Evolutionary conservation across 2,888 invertebrate species (phyloP).

Genomic region (Trissolcus japonicus): DNA sequence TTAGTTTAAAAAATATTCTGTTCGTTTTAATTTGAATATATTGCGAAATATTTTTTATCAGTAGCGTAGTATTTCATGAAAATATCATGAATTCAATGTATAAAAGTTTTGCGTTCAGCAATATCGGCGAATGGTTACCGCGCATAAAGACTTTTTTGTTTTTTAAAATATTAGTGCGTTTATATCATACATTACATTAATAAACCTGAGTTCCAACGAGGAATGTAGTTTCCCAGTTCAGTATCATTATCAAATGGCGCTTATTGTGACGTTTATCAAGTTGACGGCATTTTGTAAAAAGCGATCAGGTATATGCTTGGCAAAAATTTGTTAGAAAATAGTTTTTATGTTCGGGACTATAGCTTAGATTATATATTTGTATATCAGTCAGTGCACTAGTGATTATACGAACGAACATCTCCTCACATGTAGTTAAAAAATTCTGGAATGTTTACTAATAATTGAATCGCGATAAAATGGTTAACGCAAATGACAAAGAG

Average conservation of each 20-base stretch:
- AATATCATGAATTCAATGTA: neutral
- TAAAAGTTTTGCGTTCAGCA: neutral
- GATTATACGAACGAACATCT: slow-evolving; percentile 16
- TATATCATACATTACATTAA: slow-evolving; percentile 2
- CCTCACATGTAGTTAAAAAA: neutral
- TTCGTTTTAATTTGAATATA: slow-evolving; percentile 5
- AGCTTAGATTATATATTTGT: slow-evolving; percentile 29
- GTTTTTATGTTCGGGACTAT: slow-evolving; percentile 3
- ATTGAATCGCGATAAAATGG: slow-evolving; percentile 12
- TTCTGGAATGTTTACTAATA: slow-evolving; percentile 47
- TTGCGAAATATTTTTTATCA: slow-evolving; percentile 25
- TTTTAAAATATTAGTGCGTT: slow-evolving; percentile 17
- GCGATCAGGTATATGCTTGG: slow-evolving; percentile 20
- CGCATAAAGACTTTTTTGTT: neutral
- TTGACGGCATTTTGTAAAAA: slow-evolving; percentile 18
- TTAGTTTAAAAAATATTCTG: slow-evolving; percentile 11
- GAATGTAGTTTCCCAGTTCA: slow-evolving; percentile 37
- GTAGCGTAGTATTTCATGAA: neutral
- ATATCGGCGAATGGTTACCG: neutral
- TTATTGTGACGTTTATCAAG: slow-evolving; percentile 5
- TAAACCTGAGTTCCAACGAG: slow-evolving; percentile 40
- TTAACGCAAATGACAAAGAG: slow-evolving; percentile 10
- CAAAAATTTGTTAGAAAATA: slow-evolving; percentile 36
- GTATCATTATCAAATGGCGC: slow-evolving; percentile 11
- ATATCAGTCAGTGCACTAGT: slow-evolving; percentile 37